These are phyloP conservation scores for Pandion haliaetus DNA, from an alignment of 2,113 vertebrate genomes.

Conservation along the genomic window DNA sequence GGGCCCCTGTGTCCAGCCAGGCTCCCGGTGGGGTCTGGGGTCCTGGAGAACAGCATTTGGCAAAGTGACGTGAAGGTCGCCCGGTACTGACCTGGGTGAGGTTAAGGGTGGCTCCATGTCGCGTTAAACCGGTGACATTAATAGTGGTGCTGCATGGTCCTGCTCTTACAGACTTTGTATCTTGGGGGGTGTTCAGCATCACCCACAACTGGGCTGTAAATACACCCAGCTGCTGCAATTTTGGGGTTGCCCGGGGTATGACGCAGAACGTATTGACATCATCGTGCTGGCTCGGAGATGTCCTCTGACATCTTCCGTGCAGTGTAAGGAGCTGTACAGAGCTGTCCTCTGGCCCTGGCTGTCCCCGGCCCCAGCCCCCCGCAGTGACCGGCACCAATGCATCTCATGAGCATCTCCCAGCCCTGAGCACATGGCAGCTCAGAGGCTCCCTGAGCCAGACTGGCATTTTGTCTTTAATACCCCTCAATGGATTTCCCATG, in stretches of 20 bases:
- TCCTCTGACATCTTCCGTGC: accelerated
- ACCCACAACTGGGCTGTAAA: not conserved
- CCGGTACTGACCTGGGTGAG: not conserved
- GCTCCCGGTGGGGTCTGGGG: accelerated
- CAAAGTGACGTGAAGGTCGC: not conserved
- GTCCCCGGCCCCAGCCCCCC: not conserved
- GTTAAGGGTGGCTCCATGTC: not conserved
- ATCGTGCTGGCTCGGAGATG: not conserved
- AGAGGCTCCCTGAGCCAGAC: not conserved
- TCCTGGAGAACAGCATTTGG: not conserved
- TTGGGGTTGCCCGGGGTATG: accelerated
- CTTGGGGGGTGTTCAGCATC: not conserved
- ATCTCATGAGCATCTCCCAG: not conserved
- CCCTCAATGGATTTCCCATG: slow-evolving; percentile 53
- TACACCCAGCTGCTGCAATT: accelerated
- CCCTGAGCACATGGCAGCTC: not conserved
- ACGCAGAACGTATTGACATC: not conserved
- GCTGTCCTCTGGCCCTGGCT: not conserved
- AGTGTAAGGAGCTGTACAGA: not conserved
- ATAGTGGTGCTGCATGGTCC: accelerated
- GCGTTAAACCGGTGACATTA: accelerated
- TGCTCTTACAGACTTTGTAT: accelerated
- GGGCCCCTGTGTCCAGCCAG: not conserved
- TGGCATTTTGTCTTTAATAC: slow-evolving; percentile 45
- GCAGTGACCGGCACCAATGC: accelerated